Evolutionary conservation across 2,888 invertebrate species (phyloP).

Genomic region (Dasysyrphus albostriatus): DNA sequence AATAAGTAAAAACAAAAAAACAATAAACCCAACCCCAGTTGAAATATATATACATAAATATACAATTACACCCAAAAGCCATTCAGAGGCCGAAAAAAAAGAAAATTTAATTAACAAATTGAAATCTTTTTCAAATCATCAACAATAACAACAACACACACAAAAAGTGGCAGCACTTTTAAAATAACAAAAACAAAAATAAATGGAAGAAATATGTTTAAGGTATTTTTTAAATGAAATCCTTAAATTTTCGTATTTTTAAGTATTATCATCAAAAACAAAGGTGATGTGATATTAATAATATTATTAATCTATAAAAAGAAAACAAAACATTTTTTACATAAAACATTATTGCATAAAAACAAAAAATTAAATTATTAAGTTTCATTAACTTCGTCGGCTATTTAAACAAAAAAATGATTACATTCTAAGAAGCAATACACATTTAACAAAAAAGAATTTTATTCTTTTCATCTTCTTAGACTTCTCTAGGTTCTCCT

Average conservation of each 20-base stretch:
- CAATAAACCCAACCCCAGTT: constrained; percentile 60
- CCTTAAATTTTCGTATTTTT: constrained; percentile 76
- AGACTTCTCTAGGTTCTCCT: constrained; percentile 35
- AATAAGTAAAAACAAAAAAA: constrained; percentile 58
- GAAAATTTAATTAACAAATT: constrained; percentile 59
- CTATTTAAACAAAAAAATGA: constrained; percentile 59
- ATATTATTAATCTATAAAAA: constrained; percentile 78
- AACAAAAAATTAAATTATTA: constrained; percentile 72
- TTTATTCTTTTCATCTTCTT: constrained; percentile 59
- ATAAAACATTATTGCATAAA: constrained; percentile 76
- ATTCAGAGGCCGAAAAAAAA: constrained; percentile 75
- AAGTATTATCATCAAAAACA: constrained; percentile 80
- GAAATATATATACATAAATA: constrained; percentile 56
- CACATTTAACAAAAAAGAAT: constrained; percentile 71
- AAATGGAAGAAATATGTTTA: constrained; percentile 48
- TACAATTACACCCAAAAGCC: constrained; percentile 64
- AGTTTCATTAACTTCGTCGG: constrained; percentile 73
- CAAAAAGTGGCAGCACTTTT: constrained; percentile 67
- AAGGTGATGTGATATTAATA: constrained; percentile 83
- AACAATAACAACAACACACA: constrained; percentile 46
- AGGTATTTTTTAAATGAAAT: constrained; percentile 67
- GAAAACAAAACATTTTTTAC: constrained; percentile 72
- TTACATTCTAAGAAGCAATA: constrained; percentile 76
- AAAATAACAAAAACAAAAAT: constrained; percentile 39
- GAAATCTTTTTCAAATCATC: constrained; percentile 64